These are phyloP conservation scores for Danaus melanippus DNA, from an alignment of 1,140 invertebrate genomes.

Conservation along the genomic window DNA sequence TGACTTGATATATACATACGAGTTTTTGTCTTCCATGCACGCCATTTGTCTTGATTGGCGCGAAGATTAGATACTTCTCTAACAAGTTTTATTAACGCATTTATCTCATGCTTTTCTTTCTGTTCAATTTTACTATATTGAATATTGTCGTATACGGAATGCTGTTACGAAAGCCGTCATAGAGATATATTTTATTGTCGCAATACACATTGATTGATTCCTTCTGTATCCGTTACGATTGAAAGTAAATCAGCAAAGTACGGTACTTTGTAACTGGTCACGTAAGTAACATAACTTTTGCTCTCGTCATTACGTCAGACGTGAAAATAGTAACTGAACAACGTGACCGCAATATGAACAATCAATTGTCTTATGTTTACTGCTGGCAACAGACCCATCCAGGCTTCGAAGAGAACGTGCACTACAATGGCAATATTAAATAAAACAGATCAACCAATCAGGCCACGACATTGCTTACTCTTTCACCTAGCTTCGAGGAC, in stretches of 20 bases:
- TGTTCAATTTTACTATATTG: too few relatives aligned
- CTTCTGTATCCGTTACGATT: slow-evolving; percentile 9
- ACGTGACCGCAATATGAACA: slow-evolving; percentile 66
- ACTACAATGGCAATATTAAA: too few relatives aligned
- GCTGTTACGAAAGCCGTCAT: too few relatives aligned
- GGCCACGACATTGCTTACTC: too few relatives aligned
- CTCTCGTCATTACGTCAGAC: slow-evolving; percentile 66
- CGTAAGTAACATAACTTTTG: slow-evolving; percentile 62
- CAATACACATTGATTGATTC: slow-evolving; percentile 4
- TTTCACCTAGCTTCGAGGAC: too few relatives aligned
- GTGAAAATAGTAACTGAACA: slow-evolving; percentile 68
- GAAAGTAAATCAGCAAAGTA: slow-evolving; percentile 29
- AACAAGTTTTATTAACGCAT: slow-evolving; percentile 31
- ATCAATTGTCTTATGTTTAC: slow-evolving; percentile 63
- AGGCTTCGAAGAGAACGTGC: too few relatives aligned
- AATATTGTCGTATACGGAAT: too few relatives aligned
- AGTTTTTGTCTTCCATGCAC: slow-evolving; percentile 25
- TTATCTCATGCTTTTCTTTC: slow-evolving; percentile 10
- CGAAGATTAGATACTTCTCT: slow-evolving; percentile 28
- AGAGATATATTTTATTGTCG: slow-evolving; percentile 1
- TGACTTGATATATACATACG: slow-evolving; percentile 17
- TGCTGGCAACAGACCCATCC: slow-evolving; percentile 7
- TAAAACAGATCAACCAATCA: too few relatives aligned
- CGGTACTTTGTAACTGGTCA: slow-evolving; percentile 42
- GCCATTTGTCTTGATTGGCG: slow-evolving; percentile 41